These are phyloP conservation scores for Polypedilum pembai DNA, from an alignment of 1,140 invertebrate genomes.

Conservation along the genomic window DNA sequence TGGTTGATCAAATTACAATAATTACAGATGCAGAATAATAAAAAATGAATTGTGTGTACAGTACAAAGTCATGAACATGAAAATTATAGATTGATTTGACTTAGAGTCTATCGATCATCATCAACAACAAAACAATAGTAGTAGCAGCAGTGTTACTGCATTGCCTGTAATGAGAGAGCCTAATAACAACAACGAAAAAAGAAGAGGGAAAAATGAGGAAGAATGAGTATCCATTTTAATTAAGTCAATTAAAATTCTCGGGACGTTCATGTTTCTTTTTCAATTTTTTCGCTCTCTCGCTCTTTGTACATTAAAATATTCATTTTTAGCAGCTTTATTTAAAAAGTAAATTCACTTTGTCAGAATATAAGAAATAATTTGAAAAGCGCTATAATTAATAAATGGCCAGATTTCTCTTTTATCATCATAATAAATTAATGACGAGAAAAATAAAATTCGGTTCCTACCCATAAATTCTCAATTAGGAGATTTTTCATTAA, in stretches of 20 bases:
- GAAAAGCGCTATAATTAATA: no score
- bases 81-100: conserved; percentile 12
- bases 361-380: no score
- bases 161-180: not conserved
- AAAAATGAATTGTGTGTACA: no score
- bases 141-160: not conserved
- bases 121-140: not conserved
- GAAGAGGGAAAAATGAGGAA: conserved; percentile 1
- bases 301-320: no score
- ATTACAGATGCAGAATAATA: not conserved
- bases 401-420: no score
- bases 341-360: no score
- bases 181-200: not conserved
- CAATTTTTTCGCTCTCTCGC: no score
- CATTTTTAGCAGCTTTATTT: no score
- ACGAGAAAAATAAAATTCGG: no score
- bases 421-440: no score
- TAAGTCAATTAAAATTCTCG: conserved; percentile 26
- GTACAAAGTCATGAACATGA: not conserved
- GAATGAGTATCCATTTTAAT: conserved; percentile 25
- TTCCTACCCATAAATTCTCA: conserved; percentile 14
- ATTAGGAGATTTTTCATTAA: conserved; percentile 22
- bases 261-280: not conserved
- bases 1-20: not conserved
- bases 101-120: not conserved